Percentiles rank a stretch among this genome's conserved stretches.
Evolutionary conservation across 2,797 vertebrate species (phyloP).

Genomic region (Anguilla megastoma): DNA sequence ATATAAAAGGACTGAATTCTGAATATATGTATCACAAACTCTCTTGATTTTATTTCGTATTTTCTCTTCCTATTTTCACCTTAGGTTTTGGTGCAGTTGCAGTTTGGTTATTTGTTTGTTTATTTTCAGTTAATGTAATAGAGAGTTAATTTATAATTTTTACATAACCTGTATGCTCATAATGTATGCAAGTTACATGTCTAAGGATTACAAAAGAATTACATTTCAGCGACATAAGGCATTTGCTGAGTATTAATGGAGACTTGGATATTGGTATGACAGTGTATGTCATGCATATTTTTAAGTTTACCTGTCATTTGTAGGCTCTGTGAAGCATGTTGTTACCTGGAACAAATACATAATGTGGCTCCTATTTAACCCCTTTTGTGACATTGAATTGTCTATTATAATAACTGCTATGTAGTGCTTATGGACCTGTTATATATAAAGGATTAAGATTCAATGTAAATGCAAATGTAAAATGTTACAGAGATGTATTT

Average conservation of each 20-base stretch:
- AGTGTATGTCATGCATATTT: no score
- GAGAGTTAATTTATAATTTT: background rate
- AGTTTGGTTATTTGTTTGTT: background rate
- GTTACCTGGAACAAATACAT: no score
- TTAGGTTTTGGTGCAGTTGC: background rate
- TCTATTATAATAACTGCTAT: no score
- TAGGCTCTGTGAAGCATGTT: no score
- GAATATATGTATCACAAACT: background rate
- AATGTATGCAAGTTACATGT: background rate
- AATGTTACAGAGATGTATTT: background rate
- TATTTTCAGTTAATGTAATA: background rate
- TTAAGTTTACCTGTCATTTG: no score
- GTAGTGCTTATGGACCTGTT: no score
- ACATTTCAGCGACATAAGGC: no score
- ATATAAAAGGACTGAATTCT: slow-evolving; percentile 2
- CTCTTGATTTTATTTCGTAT: background rate
- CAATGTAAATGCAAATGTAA: background rate
- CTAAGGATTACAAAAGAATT: no score
- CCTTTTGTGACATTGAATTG: no score
- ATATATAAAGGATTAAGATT: background rate
- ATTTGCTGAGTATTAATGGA: no score
- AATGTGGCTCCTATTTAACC: no score
- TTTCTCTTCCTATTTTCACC: background rate
- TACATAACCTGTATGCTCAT: background rate
- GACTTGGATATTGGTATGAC: no score